A percentile compares a stretch with the other conserved stretches of the same genome.
Evolutionary conservation across 2,113 vertebrate genomes (phyloP).

Genomic region (Sardina pilchardus): DNA sequence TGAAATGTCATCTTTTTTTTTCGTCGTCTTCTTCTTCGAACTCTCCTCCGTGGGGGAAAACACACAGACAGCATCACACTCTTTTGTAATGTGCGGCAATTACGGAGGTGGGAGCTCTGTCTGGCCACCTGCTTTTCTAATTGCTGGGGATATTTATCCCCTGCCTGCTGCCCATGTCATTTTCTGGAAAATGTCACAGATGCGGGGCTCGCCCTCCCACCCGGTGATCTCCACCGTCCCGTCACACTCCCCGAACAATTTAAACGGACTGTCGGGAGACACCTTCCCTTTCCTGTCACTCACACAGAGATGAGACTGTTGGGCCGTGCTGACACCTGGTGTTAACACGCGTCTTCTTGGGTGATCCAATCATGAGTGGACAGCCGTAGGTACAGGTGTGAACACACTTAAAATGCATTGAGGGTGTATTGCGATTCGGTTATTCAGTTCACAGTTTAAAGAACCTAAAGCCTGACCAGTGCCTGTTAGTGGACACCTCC

Average conservation of each 20-base stretch:
- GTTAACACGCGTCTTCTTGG: neutral
- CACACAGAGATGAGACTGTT: neutral
- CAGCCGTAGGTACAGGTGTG: neutral
- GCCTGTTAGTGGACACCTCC: too few species aligned
- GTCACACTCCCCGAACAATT: conserved; percentile 4
- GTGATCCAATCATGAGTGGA: neutral
- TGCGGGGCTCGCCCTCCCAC: neutral
- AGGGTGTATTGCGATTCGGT: too few species aligned
- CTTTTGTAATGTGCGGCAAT: conserved; percentile 53
- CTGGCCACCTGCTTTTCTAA: conserved; percentile 66
- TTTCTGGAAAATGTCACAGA: conserved; percentile 14
- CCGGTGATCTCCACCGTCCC: neutral
- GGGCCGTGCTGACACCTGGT: neutral
- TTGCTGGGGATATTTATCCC: conserved; percentile 59
- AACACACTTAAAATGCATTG: neutral
- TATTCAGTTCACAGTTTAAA: too few species aligned
- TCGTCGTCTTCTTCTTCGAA: neutral
- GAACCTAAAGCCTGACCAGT: too few species aligned
- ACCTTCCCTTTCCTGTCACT: neutral
- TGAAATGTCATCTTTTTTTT: neutral
- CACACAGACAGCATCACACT: conserved; percentile 26
- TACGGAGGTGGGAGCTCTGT: conserved; percentile 62
- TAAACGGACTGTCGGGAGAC: neutral
- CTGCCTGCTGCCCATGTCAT: neutral
- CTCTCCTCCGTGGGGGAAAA: conserved; percentile 7